Evolutionary conservation across 2,113 vertebrate species (phyloP).

Genomic region (Panthera leo): DNA sequence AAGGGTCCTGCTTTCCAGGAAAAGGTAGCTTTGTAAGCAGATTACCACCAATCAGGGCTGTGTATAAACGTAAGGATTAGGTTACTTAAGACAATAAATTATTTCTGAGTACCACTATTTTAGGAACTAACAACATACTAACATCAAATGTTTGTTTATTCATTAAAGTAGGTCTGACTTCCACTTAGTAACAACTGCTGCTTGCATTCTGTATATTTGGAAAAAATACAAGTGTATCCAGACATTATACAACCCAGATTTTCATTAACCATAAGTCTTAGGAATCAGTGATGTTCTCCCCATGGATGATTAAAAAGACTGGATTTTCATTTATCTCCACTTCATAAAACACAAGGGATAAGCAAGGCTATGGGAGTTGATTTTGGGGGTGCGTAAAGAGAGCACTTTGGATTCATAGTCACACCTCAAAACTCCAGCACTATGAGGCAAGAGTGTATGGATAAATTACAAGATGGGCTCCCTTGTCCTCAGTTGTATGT

Average conservation of each 20-base stretch:
- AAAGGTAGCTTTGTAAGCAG: slow-evolving; percentile 24
- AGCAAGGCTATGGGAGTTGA: not conserved
- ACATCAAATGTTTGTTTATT: not conserved
- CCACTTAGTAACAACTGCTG: not conserved
- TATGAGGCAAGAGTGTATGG: not conserved
- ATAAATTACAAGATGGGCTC: not conserved
- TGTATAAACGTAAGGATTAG: not conserved
- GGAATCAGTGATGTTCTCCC: not conserved
- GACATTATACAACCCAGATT: not conserved
- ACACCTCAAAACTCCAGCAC: not conserved
- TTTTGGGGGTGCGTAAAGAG: not conserved
- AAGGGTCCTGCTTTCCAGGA: slow-evolving; percentile 25
- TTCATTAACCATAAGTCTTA: not conserved
- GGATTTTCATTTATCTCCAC: not conserved
- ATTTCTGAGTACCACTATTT: not conserved
- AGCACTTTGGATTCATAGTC: not conserved
- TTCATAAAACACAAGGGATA: not conserved
- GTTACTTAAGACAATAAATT: not conserved
- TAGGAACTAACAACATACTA: not conserved
- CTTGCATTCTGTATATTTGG: not conserved
- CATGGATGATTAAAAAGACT: not conserved
- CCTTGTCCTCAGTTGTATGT: not conserved
- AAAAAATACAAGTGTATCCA: not conserved
- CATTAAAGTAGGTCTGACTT: not conserved
- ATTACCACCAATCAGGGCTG: not conserved